These are phyloP conservation scores for Bagarius yarrelli DNA, from an alignment of 2,113 vertebrate genomes.

Conservation along the genomic window DNA sequence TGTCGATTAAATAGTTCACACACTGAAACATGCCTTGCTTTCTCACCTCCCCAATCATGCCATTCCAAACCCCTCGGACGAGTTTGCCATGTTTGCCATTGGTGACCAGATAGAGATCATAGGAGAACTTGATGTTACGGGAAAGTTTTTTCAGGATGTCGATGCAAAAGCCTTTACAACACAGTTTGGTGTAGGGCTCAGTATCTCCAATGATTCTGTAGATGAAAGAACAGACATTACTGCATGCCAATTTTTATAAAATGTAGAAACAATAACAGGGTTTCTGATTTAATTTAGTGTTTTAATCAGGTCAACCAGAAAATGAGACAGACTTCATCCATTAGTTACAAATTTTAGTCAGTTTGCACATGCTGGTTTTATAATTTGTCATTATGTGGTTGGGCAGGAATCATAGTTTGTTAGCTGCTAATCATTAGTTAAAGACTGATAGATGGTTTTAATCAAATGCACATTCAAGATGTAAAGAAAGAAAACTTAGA, in stretches of 20 bases:
- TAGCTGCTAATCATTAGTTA: conserved; percentile 32
- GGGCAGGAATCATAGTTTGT: conserved; percentile 39
- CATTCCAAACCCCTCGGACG: conserved; percentile 94
- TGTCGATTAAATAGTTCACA: neutral
- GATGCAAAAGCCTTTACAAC: conserved; percentile 98
- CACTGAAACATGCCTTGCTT: neutral
- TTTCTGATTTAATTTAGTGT: conserved; percentile 9
- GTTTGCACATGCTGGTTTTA: conserved; percentile 11
- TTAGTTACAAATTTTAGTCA: conserved; percentile 25
- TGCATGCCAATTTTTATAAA: neutral
- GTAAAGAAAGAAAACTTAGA: conserved; percentile 28
- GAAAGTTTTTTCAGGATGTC: conserved; percentile 97
- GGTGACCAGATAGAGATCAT: conserved; percentile 96
- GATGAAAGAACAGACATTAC: neutral
- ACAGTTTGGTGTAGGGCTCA: conserved; percentile 92
- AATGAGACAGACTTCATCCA: conserved; percentile 3
- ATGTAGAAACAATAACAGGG: neutral
- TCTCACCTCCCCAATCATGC: conserved; percentile 97
- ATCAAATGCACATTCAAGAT: conserved; percentile 23
- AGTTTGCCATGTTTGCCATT: conserved; percentile 96
- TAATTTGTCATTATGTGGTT: conserved; percentile 24
- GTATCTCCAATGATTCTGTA: conserved; percentile 72
- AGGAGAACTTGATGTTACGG: conserved; percentile 91
- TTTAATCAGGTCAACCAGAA: conserved; percentile 41
- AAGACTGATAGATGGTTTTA: conserved; percentile 1